These are phyloP conservation scores for Micromys minutus DNA, from an alignment of 2,113 vertebrate species.

Conservation along the genomic window DNA sequence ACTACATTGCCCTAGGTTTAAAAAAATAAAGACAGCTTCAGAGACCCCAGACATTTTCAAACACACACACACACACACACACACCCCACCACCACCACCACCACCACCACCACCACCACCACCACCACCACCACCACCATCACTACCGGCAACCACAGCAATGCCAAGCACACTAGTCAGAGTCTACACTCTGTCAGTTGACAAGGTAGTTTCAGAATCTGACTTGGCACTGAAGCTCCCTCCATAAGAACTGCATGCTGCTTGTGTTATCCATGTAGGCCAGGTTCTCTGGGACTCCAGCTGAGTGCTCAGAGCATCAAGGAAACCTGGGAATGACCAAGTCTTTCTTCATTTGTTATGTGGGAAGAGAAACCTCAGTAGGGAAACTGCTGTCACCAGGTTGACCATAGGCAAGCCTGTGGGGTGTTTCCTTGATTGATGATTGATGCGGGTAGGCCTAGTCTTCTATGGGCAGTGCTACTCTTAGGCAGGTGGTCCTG, in stretches of 20 bases:
- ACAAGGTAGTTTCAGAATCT: slow-evolving; percentile 2
- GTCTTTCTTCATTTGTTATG: neutral
- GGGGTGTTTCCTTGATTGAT: neutral
- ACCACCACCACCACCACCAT: too few species aligned
- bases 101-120: too few species aligned
- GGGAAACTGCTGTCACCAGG: neutral
- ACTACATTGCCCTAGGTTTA: neutral
- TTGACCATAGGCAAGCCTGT: neutral
- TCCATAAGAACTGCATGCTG: neutral
- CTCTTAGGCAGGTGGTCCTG: neutral
- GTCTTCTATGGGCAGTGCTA: neutral
- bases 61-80: too few species aligned
- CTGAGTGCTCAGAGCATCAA: slow-evolving; percentile 1
- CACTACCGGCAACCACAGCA: too few species aligned
- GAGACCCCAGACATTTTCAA: neutral
- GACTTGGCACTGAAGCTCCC: neutral
- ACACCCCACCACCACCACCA: too few species aligned
- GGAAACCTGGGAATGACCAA: neutral
- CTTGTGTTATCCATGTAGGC: neutral
- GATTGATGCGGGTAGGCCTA: neutral
- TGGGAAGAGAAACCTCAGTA: neutral
- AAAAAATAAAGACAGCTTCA: neutral
- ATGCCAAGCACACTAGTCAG: neutral
- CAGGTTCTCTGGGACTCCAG: neutral
- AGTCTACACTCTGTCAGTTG: neutral